Evolutionary conservation across 2,888 invertebrate genomes (phyloP).

Genomic region (Caenorhabditis zanzibari): DNA sequence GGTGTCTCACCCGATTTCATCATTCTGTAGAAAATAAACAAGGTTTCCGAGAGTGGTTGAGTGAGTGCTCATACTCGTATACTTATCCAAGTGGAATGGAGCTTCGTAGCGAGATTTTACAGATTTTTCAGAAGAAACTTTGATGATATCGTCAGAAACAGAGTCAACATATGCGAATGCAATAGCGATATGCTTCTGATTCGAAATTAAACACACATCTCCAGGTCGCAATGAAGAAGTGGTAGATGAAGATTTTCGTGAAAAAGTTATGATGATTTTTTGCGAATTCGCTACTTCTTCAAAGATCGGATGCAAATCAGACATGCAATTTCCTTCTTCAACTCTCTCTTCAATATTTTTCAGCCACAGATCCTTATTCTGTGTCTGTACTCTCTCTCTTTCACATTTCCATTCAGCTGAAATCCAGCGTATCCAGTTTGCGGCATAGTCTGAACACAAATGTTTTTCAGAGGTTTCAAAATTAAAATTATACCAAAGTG

Average conservation of each 20-base stretch:
- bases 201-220: conserved; percentile 55
- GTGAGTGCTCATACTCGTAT: conserved; percentile 72
- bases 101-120: conserved; percentile 27
- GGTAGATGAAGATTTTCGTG: neutral
- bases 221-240: conserved; percentile 29
- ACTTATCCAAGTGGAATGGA: conserved; percentile 76
- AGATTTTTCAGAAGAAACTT: conserved; percentile 40
- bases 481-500: conserved; percentile 64
- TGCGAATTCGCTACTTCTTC: conserved; percentile 50
- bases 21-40: conserved; percentile 68
- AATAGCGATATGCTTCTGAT: conserved; percentile 36
- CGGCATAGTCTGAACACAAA: conserved; percentile 60
- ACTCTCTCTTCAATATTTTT: conserved; percentile 28
- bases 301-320: conserved; percentile 5
- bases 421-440: conserved; percentile 65
- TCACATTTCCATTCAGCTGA: conserved; percentile 59
- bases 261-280: conserved; percentile 38
- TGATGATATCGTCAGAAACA: conserved; percentile 35
- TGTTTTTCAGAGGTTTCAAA: too few species aligned
- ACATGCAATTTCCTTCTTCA: conserved; percentile 30
- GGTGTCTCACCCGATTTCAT: conserved; percentile 65
- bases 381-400: conserved; percentile 29
- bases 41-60: conserved; percentile 75
- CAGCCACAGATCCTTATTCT: conserved; percentile 51
- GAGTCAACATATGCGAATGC: conserved; percentile 37